Base-by-base conservation (phyloP, 2,888 invertebrate genomes). In the Lasius platythorax region DNA sequence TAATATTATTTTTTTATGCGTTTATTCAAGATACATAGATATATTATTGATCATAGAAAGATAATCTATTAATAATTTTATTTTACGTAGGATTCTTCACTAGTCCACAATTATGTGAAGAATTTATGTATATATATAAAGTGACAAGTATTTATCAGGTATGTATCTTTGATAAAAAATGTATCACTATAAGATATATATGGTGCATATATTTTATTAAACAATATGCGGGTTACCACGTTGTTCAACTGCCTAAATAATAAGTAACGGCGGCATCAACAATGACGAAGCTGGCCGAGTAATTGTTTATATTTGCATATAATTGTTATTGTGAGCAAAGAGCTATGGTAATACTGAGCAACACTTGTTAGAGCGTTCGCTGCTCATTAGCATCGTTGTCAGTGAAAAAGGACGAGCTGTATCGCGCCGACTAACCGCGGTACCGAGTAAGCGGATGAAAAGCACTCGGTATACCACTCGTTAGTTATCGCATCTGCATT, bases 301-400 rank as follows among this genome's bases (percentile, higher is more conserved):
- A 93, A 93, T 93, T 93, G 93, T 93, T 92, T 91, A 92, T 90
- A 93, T 93, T 93, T 93, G 87, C 93, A 92, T 93, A 85, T 86
- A 90, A 93, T 93, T 92, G 93, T 92, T 91, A 76, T 88, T 67
- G 75, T 46, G 87, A 78, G 82, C 85, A 87, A 87, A 88, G 88
- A 84, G 82, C 83, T 86, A 87, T 82, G 89, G 87, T 91, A 91
- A 92, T 90, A 88, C 85, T 82, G 76, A 85, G 85, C 78, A 75
- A 83, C 88, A 89, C 90, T 90, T 88, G 85, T 82, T 85, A 76
- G 76, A 72, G 83, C 87, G 85, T 83, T 84, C 92, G 90, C 92
- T 93, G 91, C 87, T 87, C 85, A 86, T 58, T 73, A 73, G 58
- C 73, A 73, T 73, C 58, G 58, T 40, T 73, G 92, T 88, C 87